phyloP scores from a whole-genome alignment of 2,113 vertebrate genomes.

The Mustelus asterias region DNA sequence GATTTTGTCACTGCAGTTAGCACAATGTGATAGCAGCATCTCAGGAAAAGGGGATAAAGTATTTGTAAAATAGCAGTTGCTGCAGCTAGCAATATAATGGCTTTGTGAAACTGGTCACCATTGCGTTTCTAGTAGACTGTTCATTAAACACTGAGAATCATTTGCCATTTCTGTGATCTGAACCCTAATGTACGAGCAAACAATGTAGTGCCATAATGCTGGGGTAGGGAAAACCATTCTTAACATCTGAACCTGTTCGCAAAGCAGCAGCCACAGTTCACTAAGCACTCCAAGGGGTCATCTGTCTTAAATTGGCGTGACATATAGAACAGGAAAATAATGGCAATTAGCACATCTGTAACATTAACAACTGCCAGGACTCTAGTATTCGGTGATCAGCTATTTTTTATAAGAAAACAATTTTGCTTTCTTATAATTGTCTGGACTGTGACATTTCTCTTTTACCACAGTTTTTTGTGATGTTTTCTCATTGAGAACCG shows the following conservation, averaged over 20 bases:
- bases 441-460: not conserved
- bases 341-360: not conserved
- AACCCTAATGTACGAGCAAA: not conserved
- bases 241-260: not conserved
- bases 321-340: not conserved
- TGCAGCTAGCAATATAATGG: not conserved
- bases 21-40: not conserved
- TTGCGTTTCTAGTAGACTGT: not conserved
- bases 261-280: not conserved
- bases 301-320: not conserved
- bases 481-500: not conserved
- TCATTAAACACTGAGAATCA: not conserved
- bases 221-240: not conserved
- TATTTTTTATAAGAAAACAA: not conserved
- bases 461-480: not conserved
- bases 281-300: not conserved
- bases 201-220: not conserved
- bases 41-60: not conserved
- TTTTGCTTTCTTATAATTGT: not conserved
- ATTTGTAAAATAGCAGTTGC: not conserved
- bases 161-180: not conserved
- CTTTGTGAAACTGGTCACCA: not conserved
- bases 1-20: not conserved
- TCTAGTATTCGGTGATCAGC: not conserved
- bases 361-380: not conserved